Evolutionary conservation across 64 coral and sea anemone genomes (phyloP), one percentile per base, ranked within the genome.

Genomic region (Pocillopora damicornis): DNA sequence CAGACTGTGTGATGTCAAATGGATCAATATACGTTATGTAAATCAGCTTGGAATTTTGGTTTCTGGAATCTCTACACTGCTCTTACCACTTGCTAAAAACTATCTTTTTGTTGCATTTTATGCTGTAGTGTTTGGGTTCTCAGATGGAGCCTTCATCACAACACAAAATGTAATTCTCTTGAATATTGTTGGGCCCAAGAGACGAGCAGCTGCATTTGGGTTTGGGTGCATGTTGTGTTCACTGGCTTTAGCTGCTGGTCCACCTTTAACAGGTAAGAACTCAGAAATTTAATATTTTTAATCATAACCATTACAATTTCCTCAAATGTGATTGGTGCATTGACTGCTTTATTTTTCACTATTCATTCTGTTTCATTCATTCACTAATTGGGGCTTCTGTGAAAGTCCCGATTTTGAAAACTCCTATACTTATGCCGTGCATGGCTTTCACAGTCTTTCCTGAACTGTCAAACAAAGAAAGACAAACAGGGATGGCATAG

Each of bases 131-230:
- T 79, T 79, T 79, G 76, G 76, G 45, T 79, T 79, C n/a, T 17
- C 76, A 5, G 76, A 79, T 60, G 76, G 76, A 79, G 51, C 76
- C 25, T 79, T 59, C 22, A 79, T 79, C 1, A 79, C 76, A 1
- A 25, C 76, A 79, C 76, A 79, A 60, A 79, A 79, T 60, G 57
- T 79, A 4, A 79, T 79, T 60, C 76, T 79, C 60, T 58, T 79
- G 23, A 23, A 13, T 79, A 79, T 79, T 60, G 76, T 79, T 60
- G 76, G 56, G 22, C 76, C 76, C 26, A 58, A 79, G 10, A 79
- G 76, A 79, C 56, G 76, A 11, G 76, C 42, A 25, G n/a, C 76
- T 22, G 76, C 76, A 23, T 79, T 79, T 79, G 76, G 76, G 10
- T 79, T 79, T 79, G 76, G 76, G 60, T 59, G 11, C 2, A 60